phyloP scores from a whole-genome alignment of 2,113 vertebrate species.

The Equus przewalskii region DNA sequence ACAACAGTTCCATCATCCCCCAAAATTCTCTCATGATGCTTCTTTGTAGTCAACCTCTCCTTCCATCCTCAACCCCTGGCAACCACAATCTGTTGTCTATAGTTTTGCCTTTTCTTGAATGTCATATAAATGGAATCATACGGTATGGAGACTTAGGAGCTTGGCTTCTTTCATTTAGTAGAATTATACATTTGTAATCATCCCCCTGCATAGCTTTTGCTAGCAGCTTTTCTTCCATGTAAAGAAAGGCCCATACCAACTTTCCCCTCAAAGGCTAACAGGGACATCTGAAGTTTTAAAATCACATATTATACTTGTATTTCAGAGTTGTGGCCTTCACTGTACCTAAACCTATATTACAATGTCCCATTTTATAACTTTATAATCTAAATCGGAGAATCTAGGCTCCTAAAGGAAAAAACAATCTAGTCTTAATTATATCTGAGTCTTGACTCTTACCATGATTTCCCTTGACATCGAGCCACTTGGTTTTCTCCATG shows the following conservation, averaged over 20 bases:
- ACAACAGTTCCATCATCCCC: not conserved
- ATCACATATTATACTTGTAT: constrained; percentile 16
- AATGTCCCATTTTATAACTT: constrained; percentile 46
- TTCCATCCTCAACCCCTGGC: not conserved
- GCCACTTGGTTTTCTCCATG: constrained; percentile 96
- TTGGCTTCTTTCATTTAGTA: constrained; percentile 33
- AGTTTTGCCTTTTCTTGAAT: constrained; percentile 46
- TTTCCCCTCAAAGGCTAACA: constrained; percentile 15
- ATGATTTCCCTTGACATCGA: constrained; percentile 98
- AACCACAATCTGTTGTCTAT: not conserved
- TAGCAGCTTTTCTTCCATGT: constrained; percentile 39
- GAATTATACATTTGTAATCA: constrained; percentile 32
- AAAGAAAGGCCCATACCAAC: constrained; percentile 34
- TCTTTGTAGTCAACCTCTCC: not conserved
- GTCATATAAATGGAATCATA: constrained; percentile 52
- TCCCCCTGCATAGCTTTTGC: not conserved
- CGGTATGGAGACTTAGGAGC: not conserved
- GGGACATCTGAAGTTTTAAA: constrained; percentile 50
- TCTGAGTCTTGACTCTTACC: constrained; percentile 87
- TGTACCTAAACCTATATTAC: constrained; percentile 35
- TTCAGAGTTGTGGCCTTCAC: constrained; percentile 32
- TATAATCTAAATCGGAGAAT: constrained; percentile 34
- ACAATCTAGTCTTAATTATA: constrained; percentile 12
- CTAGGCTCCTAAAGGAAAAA: not conserved
- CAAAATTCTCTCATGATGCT: not conserved